Conservation (phyloP, 2,888 invertebrate genomes). For the Endomychus coccineus region DNA sequence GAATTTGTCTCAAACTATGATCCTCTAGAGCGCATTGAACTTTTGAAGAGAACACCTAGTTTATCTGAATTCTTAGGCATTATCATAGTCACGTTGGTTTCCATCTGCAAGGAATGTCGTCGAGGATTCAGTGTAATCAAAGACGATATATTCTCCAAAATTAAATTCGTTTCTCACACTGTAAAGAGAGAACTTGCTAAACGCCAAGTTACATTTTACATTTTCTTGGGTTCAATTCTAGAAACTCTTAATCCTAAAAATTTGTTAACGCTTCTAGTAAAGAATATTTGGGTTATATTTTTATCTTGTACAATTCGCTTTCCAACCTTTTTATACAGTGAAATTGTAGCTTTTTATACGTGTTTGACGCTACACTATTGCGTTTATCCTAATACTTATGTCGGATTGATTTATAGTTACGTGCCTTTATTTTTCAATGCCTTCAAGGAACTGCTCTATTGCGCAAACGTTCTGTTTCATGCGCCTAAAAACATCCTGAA, state of each 20-base stretch:
- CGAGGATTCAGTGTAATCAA: conserved; percentile 47
- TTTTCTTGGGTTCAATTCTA: conserved; percentile 38
- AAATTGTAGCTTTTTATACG: conserved; percentile 41
- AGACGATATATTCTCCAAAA: conserved; percentile 44
- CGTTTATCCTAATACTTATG: conserved; percentile 36
- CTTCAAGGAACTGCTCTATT: conserved; percentile 41
- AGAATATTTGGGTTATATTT: conserved; percentile 36
- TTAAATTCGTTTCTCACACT: conserved; percentile 43
- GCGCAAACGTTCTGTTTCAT: conserved; percentile 41
- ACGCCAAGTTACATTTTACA: conserved; percentile 30
- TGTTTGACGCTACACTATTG: conserved; percentile 37
- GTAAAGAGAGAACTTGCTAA: conserved; percentile 33
- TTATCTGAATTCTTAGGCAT: conserved; percentile 56
- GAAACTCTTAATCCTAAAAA: conserved; percentile 44
- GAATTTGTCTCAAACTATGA: conserved; percentile 73
- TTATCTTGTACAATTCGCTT: conserved; percentile 30
- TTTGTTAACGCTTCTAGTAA: conserved; percentile 35
- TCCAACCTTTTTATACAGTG: conserved; percentile 41
- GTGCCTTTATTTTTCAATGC: conserved; percentile 44
- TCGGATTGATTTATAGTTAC: conserved; percentile 40
- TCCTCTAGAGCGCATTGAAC: conserved; percentile 63
- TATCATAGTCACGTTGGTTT: conserved; percentile 56
- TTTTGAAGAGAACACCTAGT: conserved; percentile 54
- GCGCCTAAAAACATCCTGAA: conserved; percentile 50
- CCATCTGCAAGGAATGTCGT: conserved; percentile 55